Percentiles rank a stretch among this genome's conserved stretches.
Evolutionary conservation across 1,140 invertebrate species (phyloP).

Genomic region (Lucilia cuprina): DNA sequence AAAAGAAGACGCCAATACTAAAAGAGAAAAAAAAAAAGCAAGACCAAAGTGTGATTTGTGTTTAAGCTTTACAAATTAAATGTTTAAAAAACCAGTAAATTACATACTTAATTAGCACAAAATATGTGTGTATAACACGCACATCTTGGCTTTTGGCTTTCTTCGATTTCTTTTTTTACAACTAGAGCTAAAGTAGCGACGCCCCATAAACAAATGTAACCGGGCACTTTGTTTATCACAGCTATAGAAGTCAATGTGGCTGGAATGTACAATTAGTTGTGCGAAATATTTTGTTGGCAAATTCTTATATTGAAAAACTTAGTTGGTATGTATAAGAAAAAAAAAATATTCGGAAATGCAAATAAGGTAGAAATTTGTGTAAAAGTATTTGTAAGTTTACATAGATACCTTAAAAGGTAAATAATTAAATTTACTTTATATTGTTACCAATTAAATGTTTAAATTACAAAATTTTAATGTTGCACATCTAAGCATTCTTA

Average conservation of each 20-base stretch:
- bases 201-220: not conserved
- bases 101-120: not conserved
- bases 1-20: not conserved
- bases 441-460: too few relatives aligned
- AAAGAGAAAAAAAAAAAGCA: not conserved
- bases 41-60: not conserved
- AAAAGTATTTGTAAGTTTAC: too few relatives aligned
- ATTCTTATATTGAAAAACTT: too few relatives aligned
- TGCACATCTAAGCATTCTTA: too few relatives aligned
- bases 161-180: not conserved
- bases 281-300: not conserved
- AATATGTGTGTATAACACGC: not conserved
- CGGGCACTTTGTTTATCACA: not conserved
- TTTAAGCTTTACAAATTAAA: not conserved
- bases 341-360: too few relatives aligned
- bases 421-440: too few relatives aligned
- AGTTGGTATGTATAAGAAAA: too few relatives aligned
- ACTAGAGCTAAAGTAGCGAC: not conserved
- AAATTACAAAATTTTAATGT: too few relatives aligned
- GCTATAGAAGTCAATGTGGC: not conserved
- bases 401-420: too few relatives aligned
- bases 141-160: not conserved
- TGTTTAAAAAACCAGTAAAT: not conserved
- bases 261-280: not conserved
- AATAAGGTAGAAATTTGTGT: too few relatives aligned